Percentiles rank a stretch among this genome's conserved stretches.
phyloP scores from a whole-genome alignment of 2,113 vertebrate species.

The Menidia beryllina region DNA sequence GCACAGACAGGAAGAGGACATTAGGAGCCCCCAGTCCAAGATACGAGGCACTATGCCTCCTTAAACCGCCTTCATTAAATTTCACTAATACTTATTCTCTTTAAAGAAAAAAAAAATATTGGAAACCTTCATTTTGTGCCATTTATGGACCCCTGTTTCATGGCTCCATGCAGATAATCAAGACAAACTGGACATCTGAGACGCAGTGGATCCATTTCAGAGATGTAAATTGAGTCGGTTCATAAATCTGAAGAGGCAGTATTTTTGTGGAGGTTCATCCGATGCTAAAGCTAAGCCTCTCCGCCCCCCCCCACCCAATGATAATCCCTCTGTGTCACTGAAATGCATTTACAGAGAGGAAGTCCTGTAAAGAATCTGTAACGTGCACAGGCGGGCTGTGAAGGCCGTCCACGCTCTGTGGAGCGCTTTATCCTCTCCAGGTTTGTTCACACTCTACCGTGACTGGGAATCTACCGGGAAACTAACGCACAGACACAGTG shows the following conservation, averaged over 20 bases:
- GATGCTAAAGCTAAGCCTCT: conserved; percentile 8
- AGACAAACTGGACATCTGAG: conserved; percentile 44
- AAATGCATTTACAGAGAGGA: conserved; percentile 48
- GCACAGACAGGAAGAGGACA: conserved; percentile 52
- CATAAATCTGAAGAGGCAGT: conserved; percentile 26
- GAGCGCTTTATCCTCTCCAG: conserved; percentile 15
- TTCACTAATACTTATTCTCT: conserved; percentile 21
- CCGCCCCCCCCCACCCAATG: neutral
- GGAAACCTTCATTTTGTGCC: conserved; percentile 4
- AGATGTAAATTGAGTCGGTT: conserved; percentile 51
- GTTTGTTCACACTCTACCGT: too few relatives aligned
- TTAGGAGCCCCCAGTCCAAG: conserved; percentile 6
- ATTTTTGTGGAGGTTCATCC: conserved; percentile 40
- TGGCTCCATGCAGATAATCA: conserved; percentile 12
- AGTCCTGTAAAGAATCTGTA: conserved; percentile 60
- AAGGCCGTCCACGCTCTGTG: conserved; percentile 48
- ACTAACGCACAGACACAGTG: too few relatives aligned
- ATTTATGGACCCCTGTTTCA: neutral
- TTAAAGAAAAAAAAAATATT: conserved; percentile 21
- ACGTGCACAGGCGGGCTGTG: conserved; percentile 56
- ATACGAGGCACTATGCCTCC: conserved; percentile 28
- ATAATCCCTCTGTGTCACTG: conserved; percentile 8
- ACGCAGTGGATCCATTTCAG: conserved; percentile 35
- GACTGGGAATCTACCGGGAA: too few relatives aligned
- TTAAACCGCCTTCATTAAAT: conserved; percentile 44